Conservation (phyloP, 1,140 invertebrate species). For the Carposina sasakii region DNA sequence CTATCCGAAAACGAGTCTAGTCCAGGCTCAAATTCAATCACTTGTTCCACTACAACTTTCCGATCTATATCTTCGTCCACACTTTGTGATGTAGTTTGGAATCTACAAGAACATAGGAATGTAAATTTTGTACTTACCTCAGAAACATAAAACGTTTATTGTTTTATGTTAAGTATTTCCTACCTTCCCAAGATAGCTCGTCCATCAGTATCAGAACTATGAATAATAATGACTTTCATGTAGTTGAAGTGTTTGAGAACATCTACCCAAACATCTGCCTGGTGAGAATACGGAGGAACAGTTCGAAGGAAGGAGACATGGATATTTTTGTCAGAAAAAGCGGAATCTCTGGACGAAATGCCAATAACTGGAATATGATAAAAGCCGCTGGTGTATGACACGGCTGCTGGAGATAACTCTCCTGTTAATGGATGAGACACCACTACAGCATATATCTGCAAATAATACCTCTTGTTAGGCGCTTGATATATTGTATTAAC, state of each 20-base stretch:
- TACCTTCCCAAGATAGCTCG: slow-evolving; percentile 91
- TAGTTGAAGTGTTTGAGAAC: slow-evolving; percentile 94
- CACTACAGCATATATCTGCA: slow-evolving; percentile 90
- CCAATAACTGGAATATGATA: slow-evolving; percentile 99
- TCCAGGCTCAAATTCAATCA: slow-evolving; percentile 92
- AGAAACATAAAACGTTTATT: background rate
- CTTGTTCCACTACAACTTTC: slow-evolving; percentile 84
- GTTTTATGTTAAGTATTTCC: slow-evolving; percentile 16
- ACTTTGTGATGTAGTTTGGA: slow-evolving; percentile 77
- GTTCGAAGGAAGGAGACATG: slow-evolving; percentile 97
- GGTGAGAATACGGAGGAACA: slow-evolving; percentile 97
- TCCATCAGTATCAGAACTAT: slow-evolving; percentile 97
- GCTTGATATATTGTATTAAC: too few relatives aligned
- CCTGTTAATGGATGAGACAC: slow-evolving; percentile 89
- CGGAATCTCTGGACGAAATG: slow-evolving; percentile 96
- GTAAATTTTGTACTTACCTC: background rate
- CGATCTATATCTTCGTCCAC: slow-evolving; percentile 76
- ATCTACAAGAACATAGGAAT: slow-evolving; percentile 38
- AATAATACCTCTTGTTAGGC: too few relatives aligned
- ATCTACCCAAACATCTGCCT: slow-evolving; percentile 98
- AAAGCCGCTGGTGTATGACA: slow-evolving; percentile 98
- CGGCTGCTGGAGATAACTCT: slow-evolving; percentile 92
- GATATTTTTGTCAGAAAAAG: slow-evolving; percentile 99
- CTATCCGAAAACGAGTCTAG: slow-evolving; percentile 86
- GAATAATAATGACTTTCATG: slow-evolving; percentile 96